Percentiles rank a stretch among this genome's conserved stretches.
phyloP scores from a whole-genome alignment of 2,888 invertebrate species.

The Archips xylosteana region DNA sequence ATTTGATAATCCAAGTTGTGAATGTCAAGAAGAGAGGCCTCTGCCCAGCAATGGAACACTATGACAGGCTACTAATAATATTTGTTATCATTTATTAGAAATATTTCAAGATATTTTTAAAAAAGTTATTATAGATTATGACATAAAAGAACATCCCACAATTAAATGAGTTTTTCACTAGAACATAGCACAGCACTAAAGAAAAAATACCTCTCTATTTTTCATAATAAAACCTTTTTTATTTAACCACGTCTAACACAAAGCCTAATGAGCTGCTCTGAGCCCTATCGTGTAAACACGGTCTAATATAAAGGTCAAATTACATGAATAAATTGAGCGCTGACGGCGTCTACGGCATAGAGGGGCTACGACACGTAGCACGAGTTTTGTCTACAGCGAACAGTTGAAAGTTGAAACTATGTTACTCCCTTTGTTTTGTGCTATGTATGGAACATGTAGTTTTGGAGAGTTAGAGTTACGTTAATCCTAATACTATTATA shows the following conservation, averaged over 20 bases:
- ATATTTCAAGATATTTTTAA: too few species aligned
- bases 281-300: background rate
- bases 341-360: background rate
- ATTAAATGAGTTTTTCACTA: background rate
- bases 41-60: too few species aligned
- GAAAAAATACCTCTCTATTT: slow-evolving; percentile 1
- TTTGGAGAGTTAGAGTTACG: background rate
- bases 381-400: slow-evolving; percentile 2
- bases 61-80: too few species aligned
- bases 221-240: background rate
- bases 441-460: background rate
- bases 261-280: background rate
- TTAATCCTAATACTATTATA: too few species aligned
- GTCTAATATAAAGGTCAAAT: slow-evolving; percentile 16
- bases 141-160: background rate
- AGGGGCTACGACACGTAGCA: slow-evolving; percentile 22
- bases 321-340: background rate
- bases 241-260: slow-evolving; percentile 6
- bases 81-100: too few species aligned
- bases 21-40: too few species aligned
- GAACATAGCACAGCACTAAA: background rate
- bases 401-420: slow-evolving; percentile 21
- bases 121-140: background rate
- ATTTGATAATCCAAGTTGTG: too few species aligned
- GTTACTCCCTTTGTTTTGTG: slow-evolving; percentile 12